Evolutionary conservation across 2,113 vertebrate genomes (phyloP).

Genomic region (Gasterosteus aculeatus): DNA sequence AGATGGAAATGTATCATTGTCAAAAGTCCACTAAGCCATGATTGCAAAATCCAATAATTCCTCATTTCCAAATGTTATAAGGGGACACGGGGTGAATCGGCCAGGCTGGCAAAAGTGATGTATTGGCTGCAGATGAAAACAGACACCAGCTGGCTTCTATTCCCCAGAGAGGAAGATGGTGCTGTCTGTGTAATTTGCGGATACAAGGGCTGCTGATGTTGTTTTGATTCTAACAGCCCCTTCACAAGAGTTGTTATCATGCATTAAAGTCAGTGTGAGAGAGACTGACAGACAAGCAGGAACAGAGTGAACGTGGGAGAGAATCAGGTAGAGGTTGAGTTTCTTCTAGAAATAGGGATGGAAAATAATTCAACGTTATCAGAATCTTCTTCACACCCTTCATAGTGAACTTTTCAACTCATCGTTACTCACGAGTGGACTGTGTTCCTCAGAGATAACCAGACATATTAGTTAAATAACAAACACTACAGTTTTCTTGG

Average conservation of each 20-base stretch:
- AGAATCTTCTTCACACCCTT: slow-evolving; percentile 32
- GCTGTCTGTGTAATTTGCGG: slow-evolving; percentile 82
- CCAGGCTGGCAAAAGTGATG: slow-evolving; percentile 75
- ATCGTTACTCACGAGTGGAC: slow-evolving; percentile 55
- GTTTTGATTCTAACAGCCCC: slow-evolving; percentile 80
- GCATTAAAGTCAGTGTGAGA: slow-evolving; percentile 72
- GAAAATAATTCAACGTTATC: slow-evolving; percentile 68
- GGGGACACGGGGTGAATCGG: slow-evolving; percentile 71
- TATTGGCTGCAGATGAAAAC: slow-evolving; percentile 84
- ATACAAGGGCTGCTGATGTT: slow-evolving; percentile 81
- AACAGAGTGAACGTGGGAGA: slow-evolving; percentile 37
- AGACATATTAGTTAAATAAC: slow-evolving; percentile 60
- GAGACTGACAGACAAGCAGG: slow-evolving; percentile 59
- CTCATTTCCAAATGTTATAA: slow-evolving; percentile 77
- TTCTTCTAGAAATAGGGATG: slow-evolving; percentile 48
- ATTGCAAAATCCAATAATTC: slow-evolving; percentile 75
- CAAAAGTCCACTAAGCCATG: slow-evolving; percentile 63
- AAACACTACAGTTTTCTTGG: slow-evolving; percentile 48
- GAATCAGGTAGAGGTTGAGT: slow-evolving; percentile 24
- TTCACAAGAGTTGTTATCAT: slow-evolving; percentile 81
- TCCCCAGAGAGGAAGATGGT: slow-evolving; percentile 72
- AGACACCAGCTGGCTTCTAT: slow-evolving; percentile 82
- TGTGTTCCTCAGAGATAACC: slow-evolving; percentile 31
- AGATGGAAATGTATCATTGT: slow-evolving; percentile 63
- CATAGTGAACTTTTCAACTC: slow-evolving; percentile 55